Evolutionary conservation across 2,888 invertebrate species (phyloP), one percentile per base, ranked within the genome.

Genomic region (Himalopsyche anomala): DNA sequence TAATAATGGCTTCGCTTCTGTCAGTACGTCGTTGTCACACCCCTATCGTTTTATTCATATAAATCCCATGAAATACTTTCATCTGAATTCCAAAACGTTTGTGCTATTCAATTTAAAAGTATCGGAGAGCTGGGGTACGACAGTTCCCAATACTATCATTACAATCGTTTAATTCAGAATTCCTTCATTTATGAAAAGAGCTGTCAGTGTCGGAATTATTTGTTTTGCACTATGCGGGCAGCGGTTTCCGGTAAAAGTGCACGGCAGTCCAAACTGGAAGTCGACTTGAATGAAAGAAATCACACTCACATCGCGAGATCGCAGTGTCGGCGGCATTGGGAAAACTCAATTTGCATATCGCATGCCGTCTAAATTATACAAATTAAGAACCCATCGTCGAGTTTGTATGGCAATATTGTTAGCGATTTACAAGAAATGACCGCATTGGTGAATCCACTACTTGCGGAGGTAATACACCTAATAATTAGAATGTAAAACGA

Each of bases 171-270:
- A 9, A 62, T 62, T 62, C n/a, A 5, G n/a, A 17, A 56, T 19
- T 56, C 56, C 17, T 56, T 55, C 15, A 55, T 55, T 55, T 5
- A n/a, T 5, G 19, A 62, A 62, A 51, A 51, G 15, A 4, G 28
- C 56, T 19, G 62, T 19, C 62, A 62, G 19, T 62, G 19, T 17
- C 56, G 19, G 56, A 56, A n/a, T 17, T 19, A 19, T n/a, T n/a
- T n/a, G 4, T 62, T 4, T 62, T 19, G 62, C 62, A 62, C 19
- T 19, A 19, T 62, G 62, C 8, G 28, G 62, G 62, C 62, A n/a
- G 56, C 56, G 62, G 19, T 19, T 62, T 62, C 62, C 62, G 62
- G 62, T 62, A 62, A 62, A 62, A 62, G 62, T 62, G 62, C 62
- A 15, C 51, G 15, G 62, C 19, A 19, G 28, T 19, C 62, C 19